Evolutionary conservation across 1,140 invertebrate genomes (phyloP).

Genomic region (Ptiloglossa arizonensis): DNA sequence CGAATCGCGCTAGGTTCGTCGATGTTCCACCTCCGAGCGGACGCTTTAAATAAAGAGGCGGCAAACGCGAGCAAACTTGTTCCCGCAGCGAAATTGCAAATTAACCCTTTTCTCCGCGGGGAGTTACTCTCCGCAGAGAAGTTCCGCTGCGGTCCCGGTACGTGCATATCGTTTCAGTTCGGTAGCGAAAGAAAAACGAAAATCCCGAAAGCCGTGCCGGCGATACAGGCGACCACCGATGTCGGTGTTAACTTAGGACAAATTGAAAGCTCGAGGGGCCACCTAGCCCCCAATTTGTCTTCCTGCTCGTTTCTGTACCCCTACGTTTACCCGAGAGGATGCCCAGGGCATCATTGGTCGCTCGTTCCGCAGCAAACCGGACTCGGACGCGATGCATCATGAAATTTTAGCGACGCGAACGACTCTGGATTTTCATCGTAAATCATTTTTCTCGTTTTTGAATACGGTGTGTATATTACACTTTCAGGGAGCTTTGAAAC

Average conservation of each 20-base stretch:
- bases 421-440: not conserved
- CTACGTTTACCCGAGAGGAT: constrained; percentile 24
- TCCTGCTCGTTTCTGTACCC: constrained; percentile 33
- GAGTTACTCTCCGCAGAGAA: constrained; percentile 6
- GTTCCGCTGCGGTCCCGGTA: not conserved
- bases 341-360: constrained; percentile 11
- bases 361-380: not conserved
- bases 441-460: not conserved
- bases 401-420: not conserved
- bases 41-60: not conserved
- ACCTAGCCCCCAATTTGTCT: constrained; percentile 57
- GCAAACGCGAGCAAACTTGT: not conserved
- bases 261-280: constrained; percentile 63
- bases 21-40: not conserved
- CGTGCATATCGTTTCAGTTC: constrained; percentile 14
- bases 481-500: no score
- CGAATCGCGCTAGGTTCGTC: not conserved
- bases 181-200: constrained; percentile 36
- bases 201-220: constrained; percentile 14
- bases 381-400: not conserved
- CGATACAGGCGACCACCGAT: constrained; percentile 19
- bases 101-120: constrained; percentile 1
- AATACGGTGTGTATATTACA: no score
- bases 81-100: constrained; percentile 9
- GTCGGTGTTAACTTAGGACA: constrained; percentile 67